Conservation (phyloP, 2,113 vertebrate genomes). For the Lampris incognitus region DNA sequence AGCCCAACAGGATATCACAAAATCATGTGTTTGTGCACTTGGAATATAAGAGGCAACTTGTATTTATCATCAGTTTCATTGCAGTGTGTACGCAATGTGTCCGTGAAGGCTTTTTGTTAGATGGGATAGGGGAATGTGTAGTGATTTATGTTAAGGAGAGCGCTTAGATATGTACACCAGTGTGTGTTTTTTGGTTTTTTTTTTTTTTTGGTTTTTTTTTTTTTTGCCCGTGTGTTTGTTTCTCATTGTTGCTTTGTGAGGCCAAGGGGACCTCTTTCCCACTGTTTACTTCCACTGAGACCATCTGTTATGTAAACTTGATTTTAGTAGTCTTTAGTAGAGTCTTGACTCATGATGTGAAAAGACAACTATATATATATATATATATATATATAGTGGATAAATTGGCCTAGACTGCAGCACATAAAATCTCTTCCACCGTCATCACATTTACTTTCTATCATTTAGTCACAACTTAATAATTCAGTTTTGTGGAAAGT, state of each 20-base stretch:
- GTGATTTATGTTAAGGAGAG: not conserved
- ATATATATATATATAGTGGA: too few relatives aligned
- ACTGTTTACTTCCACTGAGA: slow-evolving; percentile 41
- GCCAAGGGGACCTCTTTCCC: slow-evolving; percentile 13
- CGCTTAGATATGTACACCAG: not conserved
- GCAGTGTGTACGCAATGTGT: not conserved
- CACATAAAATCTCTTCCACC: slow-evolving; percentile 24
- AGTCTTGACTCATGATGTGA: not conserved
- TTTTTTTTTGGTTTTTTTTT: not conserved
- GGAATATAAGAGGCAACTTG: not conserved
- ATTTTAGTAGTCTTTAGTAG: slow-evolving; percentile 17
- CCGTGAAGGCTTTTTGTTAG: not conserved
- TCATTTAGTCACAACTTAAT: slow-evolving; percentile 54
- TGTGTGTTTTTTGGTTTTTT: slow-evolving; percentile 18
- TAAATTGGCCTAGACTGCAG: not conserved
- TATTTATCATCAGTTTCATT: not conserved
- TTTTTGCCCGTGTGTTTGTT: too few relatives aligned
- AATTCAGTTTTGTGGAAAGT: slow-evolving; percentile 68
- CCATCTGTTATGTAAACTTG: slow-evolving; percentile 58
- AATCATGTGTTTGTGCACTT: slow-evolving; percentile 17
- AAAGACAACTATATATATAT: too few relatives aligned
- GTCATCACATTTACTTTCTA: slow-evolving; percentile 29
- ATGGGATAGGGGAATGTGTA: not conserved
- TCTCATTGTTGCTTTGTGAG: too few relatives aligned
- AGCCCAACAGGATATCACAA: slow-evolving; percentile 15